Evolutionary conservation across 2,888 invertebrate genomes (phyloP).

Genomic region (Linhomoeus sp.): DNA sequence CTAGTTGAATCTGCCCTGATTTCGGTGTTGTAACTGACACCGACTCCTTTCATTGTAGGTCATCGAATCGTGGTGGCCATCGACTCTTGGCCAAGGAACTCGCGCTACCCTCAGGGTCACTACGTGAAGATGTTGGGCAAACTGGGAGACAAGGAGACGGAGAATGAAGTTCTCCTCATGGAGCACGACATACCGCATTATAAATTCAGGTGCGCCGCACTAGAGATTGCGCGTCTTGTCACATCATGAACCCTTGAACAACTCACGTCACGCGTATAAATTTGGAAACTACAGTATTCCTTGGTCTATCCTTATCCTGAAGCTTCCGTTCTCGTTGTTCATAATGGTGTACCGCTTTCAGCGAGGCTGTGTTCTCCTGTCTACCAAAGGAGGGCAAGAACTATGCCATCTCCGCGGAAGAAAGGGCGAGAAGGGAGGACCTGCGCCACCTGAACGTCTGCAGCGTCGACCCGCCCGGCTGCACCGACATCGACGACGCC

Average conservation of each 20-base stretch:
- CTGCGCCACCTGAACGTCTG: conserved; percentile 65
- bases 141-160: conserved; percentile 78
- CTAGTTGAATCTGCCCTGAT: too few relatives aligned
- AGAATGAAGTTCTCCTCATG: conserved; percentile 80
- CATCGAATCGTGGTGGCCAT: conserved; percentile 76
- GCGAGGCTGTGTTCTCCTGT: conserved; percentile 51
- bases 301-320: too few relatives aligned
- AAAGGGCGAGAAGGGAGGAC: conserved; percentile 44
- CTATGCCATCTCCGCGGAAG: conserved; percentile 66
- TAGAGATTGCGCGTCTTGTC: too few relatives aligned
- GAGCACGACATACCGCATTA: conserved; percentile 94
- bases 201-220: conserved; percentile 48
- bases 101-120: conserved; percentile 46
- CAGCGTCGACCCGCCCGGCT: conserved; percentile 62
- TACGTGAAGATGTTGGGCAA: conserved; percentile 77
- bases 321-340: too few relatives aligned
- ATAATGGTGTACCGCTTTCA: too few relatives aligned
- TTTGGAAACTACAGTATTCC: too few relatives aligned
- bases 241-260: too few relatives aligned
- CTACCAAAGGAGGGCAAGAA: conserved; percentile 53
- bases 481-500: conserved; percentile 97
- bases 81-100: conserved; percentile 83
- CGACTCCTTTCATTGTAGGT: not conserved
- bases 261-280: too few relatives aligned
- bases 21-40: too few relatives aligned